Percentiles rank a stretch among this genome's conserved stretches.
Conservation (phyloP, 2,113 vertebrate genomes). For the Heteronetta atricapilla region DNA sequence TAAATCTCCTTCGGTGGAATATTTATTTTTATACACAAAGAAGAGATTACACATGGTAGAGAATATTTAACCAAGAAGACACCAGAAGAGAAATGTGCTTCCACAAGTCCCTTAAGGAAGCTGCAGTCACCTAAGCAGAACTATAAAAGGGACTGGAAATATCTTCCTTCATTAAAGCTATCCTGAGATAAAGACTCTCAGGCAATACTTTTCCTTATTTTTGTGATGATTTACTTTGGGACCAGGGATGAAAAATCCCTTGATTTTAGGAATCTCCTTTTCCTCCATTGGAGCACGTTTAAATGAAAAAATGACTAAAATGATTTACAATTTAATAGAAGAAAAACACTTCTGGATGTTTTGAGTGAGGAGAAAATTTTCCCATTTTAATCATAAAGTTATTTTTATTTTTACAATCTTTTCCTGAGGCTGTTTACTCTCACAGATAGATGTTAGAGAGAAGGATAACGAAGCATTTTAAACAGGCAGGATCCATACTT, state of each 20-base stretch:
- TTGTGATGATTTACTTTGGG: not conserved
- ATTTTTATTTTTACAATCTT: not conserved
- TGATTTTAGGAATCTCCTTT: not conserved
- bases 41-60: not conserved
- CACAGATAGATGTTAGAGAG: fast-evolving
- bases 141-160: not conserved
- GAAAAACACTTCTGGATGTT: not conserved
- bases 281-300: not conserved
- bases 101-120: not conserved
- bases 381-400: not conserved
- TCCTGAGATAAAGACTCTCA: not conserved
- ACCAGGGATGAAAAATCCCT: not conserved
- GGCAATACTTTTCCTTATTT: not conserved
- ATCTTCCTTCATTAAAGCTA: not conserved
- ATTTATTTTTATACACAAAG: not conserved
- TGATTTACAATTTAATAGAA: not conserved
- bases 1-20: not conserved
- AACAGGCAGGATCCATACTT: not conserved
- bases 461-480: not conserved
- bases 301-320: not conserved
- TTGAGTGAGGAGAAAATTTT: not conserved
- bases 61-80: not conserved
- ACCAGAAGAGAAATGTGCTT: not conserved
- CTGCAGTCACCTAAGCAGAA: not conserved
- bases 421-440: not conserved